Base-by-base conservation (phyloP, 2,797 vertebrate species). In the Amniataba percoides region DNA sequence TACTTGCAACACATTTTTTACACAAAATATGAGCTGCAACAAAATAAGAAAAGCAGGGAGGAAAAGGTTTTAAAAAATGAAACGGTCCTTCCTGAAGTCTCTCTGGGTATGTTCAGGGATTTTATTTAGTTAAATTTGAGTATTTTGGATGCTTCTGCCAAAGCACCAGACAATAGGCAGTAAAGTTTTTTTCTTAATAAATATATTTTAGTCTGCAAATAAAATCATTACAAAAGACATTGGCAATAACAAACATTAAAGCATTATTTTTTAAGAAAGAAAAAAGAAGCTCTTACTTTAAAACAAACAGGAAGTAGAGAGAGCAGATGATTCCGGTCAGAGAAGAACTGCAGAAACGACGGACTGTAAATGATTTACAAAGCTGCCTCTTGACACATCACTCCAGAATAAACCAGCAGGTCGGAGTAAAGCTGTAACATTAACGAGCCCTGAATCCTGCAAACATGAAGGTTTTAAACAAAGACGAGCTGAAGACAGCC, bases 401-500 rank as follows among this genome's bases (percentile, higher is more conserved):
- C 0, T 3, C 9, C 8, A 65, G 48, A 16, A n/a, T 7, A 3
- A 59, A 31, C 9, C 7, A 1, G n/a, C 21, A 25, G 8, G 0
- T 7, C 12, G 7, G 13, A 4, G 1, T 31, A 14, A 43, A 42
- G 4, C 27, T 25, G 2, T 2, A 40, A 1, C 9, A 4, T 13
- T 12, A 2, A 9, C 10, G 45, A 69, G 8, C 16, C 16, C 52
- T 11, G 15, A 5, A 2, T 9, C 25, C 0, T 0, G 27, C 1
- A 69, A 78, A 62, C 69, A 94, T 93, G 90, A 93, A 88, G 45
- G 39, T 78, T 15, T 71, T 94, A 0, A 77, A 42, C 23, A 79
- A 56, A 67, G 80, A 87, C 0, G 90, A 94, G 27, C 74, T 88
- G 4, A 63, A 67, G 45, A 16, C 70, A 1, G 92, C 91, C n/a